Percentiles rank a stretch among this genome's conserved stretches.
phyloP scores from a whole-genome alignment of 2,113 vertebrate genomes.

The Chlamydotis undulata region DNA sequence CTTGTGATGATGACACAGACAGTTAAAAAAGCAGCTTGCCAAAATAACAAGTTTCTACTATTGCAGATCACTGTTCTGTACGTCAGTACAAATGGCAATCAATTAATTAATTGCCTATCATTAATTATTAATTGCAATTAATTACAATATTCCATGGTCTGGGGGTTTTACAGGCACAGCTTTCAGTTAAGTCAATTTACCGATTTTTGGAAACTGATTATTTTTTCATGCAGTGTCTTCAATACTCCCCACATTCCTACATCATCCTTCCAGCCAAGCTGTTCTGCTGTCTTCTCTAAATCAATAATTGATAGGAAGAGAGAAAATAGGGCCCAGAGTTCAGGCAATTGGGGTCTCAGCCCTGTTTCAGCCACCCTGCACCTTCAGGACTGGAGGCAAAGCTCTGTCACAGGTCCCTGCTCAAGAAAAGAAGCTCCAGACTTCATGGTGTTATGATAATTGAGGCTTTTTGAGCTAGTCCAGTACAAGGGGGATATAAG shows the following conservation, averaged over 20 bases:
- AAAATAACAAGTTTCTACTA: neutral
- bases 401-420: neutral
- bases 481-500: neutral
- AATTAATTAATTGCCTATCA: neutral
- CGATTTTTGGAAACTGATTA: neutral
- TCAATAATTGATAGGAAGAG: neutral
- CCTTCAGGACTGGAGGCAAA: neutral
- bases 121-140: slow-evolving; percentile 3
- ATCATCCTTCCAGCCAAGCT: neutral
- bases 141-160: neutral
- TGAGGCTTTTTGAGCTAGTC: neutral
- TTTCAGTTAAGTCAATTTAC: neutral
- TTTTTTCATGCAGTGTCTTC: neutral
- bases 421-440: neutral
- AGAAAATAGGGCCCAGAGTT: neutral
- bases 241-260: neutral
- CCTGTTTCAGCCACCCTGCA: neutral
- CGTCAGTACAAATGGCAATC: neutral
- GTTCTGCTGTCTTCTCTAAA: neutral
- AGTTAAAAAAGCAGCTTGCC: neutral
- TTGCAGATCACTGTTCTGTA: neutral
- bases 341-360: neutral
- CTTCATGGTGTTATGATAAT: neutral
- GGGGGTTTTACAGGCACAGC: neutral
- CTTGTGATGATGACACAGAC: neutral